These are phyloP conservation scores for Orycteropus afer DNA, from an alignment of 2,113 vertebrate species.

Conservation along the genomic window DNA sequence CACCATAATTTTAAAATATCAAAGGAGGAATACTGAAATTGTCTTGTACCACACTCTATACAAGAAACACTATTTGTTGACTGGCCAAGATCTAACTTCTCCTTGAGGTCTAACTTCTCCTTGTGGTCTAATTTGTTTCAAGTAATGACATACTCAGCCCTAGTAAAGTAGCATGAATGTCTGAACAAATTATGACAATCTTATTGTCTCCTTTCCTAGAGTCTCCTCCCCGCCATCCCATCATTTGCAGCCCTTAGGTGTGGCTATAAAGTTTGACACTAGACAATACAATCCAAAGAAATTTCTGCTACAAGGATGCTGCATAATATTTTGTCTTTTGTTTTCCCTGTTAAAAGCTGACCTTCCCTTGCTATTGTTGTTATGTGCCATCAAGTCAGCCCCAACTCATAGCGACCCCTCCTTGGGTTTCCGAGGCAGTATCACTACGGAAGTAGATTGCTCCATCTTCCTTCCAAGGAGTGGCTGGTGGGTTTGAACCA, in stretches of 20 bases:
- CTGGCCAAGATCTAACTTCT: background rate
- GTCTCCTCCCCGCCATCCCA: background rate
- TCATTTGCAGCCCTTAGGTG: background rate
- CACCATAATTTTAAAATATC: background rate
- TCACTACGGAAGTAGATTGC: too few species aligned
- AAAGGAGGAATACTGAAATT: background rate
- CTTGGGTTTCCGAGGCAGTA: too few species aligned
- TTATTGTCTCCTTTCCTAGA: background rate
- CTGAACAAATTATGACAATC: background rate
- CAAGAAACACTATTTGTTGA: background rate
- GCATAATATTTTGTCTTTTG: slow-evolving; percentile 9
- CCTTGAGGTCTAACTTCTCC: background rate
- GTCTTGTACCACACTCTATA: background rate
- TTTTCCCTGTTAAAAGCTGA: slow-evolving; percentile 21
- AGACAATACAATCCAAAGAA: background rate
- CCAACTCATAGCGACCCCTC: too few species aligned
- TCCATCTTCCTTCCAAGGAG: too few species aligned
- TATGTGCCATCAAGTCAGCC: too few species aligned
- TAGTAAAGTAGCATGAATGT: background rate
- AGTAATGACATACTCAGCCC: background rate
- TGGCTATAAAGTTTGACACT: background rate
- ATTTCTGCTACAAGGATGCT: background rate
- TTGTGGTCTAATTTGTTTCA: background rate
- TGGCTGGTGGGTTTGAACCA: too few species aligned
- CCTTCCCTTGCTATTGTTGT: too few species aligned